These are phyloP conservation scores for Atractosteus spatula DNA, from an alignment of 2,113 vertebrate species.

Conservation along the genomic window DNA sequence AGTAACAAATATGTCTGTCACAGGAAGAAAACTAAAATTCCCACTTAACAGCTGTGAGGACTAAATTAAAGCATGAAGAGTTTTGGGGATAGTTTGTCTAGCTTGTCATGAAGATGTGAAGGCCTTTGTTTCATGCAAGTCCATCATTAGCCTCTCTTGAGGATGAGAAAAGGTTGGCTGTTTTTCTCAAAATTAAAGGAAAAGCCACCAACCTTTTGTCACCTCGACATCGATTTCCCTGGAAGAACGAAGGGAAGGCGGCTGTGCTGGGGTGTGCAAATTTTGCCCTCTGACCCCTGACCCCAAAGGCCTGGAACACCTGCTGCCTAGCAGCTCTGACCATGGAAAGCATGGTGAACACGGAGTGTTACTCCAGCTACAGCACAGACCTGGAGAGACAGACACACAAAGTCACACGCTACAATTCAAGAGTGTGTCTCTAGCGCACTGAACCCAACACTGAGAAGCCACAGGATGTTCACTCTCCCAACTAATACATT, in stretches of 20 bases:
- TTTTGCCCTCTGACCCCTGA: conserved; percentile 63
- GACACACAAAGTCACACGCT: conserved; percentile 29
- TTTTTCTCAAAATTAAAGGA: conserved; percentile 61
- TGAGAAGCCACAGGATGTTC: too few relatives aligned
- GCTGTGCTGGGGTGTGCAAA: conserved; percentile 44
- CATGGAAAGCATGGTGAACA: conserved; percentile 62
- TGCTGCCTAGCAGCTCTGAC: conserved; percentile 64
- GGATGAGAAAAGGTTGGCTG: conserved; percentile 75
- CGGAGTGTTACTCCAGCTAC: conserved; percentile 50
- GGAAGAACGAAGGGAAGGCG: conserved; percentile 47
- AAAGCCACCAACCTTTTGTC: conserved; percentile 79
- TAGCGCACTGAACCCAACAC: too few relatives aligned
- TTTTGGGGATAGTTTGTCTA: too few relatives aligned
- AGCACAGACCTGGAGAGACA: conserved; percentile 56
- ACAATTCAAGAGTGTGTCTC: not conserved
- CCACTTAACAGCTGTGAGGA: too few relatives aligned
- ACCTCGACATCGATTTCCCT: conserved; percentile 63
- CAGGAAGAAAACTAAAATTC: too few relatives aligned
- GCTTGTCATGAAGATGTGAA: too few relatives aligned
- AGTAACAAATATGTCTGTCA: too few relatives aligned
- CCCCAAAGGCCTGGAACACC: conserved; percentile 53
- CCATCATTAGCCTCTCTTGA: conserved; percentile 9
- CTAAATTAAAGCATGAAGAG: too few relatives aligned
- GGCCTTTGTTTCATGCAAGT: not conserved
- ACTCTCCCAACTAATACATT: too few relatives aligned